These are phyloP conservation scores for Latrodectus hesperus DNA, from an alignment of 2,888 invertebrate genomes.

Conservation along the genomic window DNA sequence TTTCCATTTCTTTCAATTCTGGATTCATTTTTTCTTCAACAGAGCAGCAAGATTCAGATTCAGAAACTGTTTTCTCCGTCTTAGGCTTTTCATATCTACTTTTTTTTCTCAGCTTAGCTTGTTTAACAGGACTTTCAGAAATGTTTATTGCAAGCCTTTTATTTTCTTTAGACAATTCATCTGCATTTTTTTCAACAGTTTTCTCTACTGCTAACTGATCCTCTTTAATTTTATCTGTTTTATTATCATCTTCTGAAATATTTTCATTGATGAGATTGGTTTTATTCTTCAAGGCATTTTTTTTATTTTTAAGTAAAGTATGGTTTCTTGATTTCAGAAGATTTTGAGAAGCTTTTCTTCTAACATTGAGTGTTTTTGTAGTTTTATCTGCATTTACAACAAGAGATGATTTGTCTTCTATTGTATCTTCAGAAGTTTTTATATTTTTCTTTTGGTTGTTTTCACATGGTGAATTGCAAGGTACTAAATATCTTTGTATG, in stretches of 20 bases:
- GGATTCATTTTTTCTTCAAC: conserved; percentile 12
- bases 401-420: too few species aligned
- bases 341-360: background rate
- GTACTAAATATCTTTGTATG: background rate
- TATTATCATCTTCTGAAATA: background rate
- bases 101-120: background rate
- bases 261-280: conserved; percentile 27
- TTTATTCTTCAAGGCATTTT: conserved; percentile 40
- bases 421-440: too few species aligned
- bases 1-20: conserved; percentile 19
- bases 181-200: background rate
- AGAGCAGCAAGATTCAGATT: background rate
- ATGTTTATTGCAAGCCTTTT: conserved; percentile 3
- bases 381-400: background rate
- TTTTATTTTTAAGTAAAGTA: conserved; percentile 14
- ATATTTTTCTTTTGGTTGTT: background rate
- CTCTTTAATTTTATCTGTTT: conserved; percentile 3
- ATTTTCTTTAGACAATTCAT: conserved; percentile 18
- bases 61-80: background rate
- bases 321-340: background rate
- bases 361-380: background rate
- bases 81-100: background rate
- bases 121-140: background rate
- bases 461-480: background rate
- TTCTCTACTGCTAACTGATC: background rate